Evolutionary conservation across 1,140 invertebrate genomes (phyloP).

Genomic region (Drosophila yakuba): DNA sequence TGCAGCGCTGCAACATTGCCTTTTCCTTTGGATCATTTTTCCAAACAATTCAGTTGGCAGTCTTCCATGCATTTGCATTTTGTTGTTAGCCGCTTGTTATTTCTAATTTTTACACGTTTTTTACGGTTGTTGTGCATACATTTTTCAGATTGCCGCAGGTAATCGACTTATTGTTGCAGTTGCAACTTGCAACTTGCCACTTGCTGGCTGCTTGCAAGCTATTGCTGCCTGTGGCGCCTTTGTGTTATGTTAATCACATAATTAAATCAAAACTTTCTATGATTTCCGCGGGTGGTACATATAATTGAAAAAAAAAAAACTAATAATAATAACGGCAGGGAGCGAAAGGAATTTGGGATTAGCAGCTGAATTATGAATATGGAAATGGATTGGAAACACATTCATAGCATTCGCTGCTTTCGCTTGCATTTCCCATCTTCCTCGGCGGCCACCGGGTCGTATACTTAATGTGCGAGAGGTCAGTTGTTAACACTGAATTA

Average conservation of each 20-base stretch:
- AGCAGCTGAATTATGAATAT: conserved; percentile 8
- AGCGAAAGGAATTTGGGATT: conserved; percentile 31
- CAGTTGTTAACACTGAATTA: too few relatives aligned
- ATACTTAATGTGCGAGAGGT: conserved; percentile 16
- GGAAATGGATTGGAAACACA: conserved; percentile 16
- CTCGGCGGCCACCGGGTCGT: conserved; percentile 8
- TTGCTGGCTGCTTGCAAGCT: conserved; percentile 11
- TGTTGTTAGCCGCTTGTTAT: conserved; percentile 71
- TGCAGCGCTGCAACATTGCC: conserved; percentile 33
- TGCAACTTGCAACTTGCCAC: conserved; percentile 11
- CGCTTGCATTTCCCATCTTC: conserved; percentile 21
- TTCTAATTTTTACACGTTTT: conserved; percentile 71
- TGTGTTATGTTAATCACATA: conserved; percentile 81
- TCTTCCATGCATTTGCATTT: conserved; percentile 61
- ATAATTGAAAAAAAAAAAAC: conserved; percentile 6
- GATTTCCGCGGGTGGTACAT: conserved; percentile 57
- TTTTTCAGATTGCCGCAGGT: conserved; percentile 62
- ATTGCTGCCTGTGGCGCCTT: conserved; percentile 58
- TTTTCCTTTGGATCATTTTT: conserved; percentile 55
- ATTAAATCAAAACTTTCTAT: conserved; percentile 81
- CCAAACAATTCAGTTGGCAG: conserved; percentile 1
- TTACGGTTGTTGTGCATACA: conserved; percentile 45
- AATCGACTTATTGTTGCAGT: conserved; percentile 55
- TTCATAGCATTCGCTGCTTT: conserved; percentile 16
- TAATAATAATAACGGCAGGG: neutral